Base-by-base conservation (phyloP, 2,797 vertebrate species). In the Spinus pinus region DNA sequence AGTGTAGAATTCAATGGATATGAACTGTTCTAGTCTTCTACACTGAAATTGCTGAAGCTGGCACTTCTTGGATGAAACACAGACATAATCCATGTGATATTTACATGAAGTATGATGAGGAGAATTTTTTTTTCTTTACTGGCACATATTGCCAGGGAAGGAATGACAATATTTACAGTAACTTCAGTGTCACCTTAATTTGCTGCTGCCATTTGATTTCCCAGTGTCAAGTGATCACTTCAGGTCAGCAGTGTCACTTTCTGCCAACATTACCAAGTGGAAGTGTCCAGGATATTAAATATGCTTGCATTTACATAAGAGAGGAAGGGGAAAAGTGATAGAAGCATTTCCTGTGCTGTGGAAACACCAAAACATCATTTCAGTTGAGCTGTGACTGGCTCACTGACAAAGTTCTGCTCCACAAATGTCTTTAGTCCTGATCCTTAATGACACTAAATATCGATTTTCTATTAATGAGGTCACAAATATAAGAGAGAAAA, bases 311-410 rank as follows among this genome's bases (percentile, higher is more conserved):
- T 91, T 88, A 62, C 47, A 58, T 53, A 3, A 11, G 42, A 77
- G 73, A 83, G 93, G 95, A 93, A 95, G 41, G 81, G 90, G 18
- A 83, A 95, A 94, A 84, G 62, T 33, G 77, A 95, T 58, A 81
- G 49, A 31, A 60, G 65, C 33, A 51, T 67, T 96, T 97, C 70
- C 81, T 86, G 86, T 44, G 22, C 86, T 64, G 64, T 7, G 54
- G 83, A 28, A 93, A 81, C 62, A 86, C 64, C 85, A 93, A 74
- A 84, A 86, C 25, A 56, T 54, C 30, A 14, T 37, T 94, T 23
- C 28, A 54, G 41, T 44, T 51, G 39, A 71, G 84, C 31, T 66
- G 37, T 56, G 82, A 73, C 83, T 89, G 91, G 22, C 56, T 86
- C 5, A 0, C 58, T 15, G 35, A 74, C 78, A 58, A 92, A 86